phyloP scores from a whole-genome alignment of 2,797 vertebrate genomes.

The Balearica regulorum region DNA sequence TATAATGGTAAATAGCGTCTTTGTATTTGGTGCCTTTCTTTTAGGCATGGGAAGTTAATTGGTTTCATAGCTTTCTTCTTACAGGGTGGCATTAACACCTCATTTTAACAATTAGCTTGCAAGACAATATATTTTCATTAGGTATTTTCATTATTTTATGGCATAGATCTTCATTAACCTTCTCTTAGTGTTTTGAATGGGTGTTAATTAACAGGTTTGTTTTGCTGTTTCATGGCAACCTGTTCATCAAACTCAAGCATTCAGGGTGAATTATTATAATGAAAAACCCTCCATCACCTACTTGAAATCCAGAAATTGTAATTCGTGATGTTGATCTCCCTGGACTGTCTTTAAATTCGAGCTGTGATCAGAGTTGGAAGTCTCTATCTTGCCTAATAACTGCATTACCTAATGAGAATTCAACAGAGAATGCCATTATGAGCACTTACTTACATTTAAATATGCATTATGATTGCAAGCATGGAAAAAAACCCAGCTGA shows the following conservation, averaged over 20 bases:
- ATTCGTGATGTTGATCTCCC: slow-evolving; percentile 73
- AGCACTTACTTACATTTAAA: slow-evolving; percentile 18
- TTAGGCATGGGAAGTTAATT: neutral
- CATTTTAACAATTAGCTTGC: neutral
- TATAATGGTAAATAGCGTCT: neutral
- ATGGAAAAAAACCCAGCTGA: neutral
- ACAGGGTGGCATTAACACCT: neutral
- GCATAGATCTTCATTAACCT: neutral
- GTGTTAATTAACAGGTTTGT: slow-evolving; percentile 8
- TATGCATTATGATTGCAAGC: neutral
- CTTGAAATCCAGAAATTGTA: slow-evolving; percentile 80
- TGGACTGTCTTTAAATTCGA: slow-evolving; percentile 69
- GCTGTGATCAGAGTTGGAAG: slow-evolving; percentile 68
- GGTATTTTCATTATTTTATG: neutral
- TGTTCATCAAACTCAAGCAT: slow-evolving; percentile 20
- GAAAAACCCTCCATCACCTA: slow-evolving; percentile 68
- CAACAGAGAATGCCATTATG: slow-evolving; percentile 30
- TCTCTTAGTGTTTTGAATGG: neutral
- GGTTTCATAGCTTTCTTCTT: neutral
- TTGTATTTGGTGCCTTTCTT: neutral
- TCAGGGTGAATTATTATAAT: slow-evolving; percentile 43
- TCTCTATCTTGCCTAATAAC: slow-evolving; percentile 76
- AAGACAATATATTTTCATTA: neutral
- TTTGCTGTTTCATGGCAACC: slow-evolving; percentile 21
- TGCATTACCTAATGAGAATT: slow-evolving; percentile 74